Evolutionary conservation across 2,797 vertebrate species (phyloP).

Genomic region (Eremophila alpestris): DNA sequence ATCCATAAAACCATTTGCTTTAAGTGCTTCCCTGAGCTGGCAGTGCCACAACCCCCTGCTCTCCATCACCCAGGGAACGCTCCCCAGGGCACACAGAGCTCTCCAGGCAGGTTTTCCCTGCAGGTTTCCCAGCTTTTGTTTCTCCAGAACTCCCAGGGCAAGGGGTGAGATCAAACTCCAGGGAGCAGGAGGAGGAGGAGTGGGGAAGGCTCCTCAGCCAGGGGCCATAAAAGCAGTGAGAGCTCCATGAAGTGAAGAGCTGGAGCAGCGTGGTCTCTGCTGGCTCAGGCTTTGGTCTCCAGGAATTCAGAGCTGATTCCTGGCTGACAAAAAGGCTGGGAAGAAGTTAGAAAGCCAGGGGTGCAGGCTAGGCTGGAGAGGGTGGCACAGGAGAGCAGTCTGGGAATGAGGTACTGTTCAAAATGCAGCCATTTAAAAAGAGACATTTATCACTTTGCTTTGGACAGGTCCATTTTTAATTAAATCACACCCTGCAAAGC

Average conservation of each 20-base stretch:
- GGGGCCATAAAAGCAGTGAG: background rate
- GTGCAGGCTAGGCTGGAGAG: background rate
- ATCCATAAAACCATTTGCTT: constrained; percentile 12
- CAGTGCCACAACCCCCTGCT: background rate
- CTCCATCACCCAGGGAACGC: background rate
- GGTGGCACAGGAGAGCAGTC: background rate
- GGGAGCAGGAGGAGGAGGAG: background rate
- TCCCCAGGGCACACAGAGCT: background rate
- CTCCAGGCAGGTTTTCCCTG: background rate
- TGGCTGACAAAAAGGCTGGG: background rate
- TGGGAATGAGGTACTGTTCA: background rate
- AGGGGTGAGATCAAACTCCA: background rate
- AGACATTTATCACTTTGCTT: background rate
- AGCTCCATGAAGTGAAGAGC: background rate
- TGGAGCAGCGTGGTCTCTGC: background rate
- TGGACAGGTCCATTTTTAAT: background rate
- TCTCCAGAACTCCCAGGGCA: background rate
- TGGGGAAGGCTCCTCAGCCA: background rate
- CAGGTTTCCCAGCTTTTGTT: background rate
- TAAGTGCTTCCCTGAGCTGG: constrained; percentile 10
- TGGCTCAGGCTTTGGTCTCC: background rate
- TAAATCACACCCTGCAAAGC: background rate
- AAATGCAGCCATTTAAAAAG: background rate
- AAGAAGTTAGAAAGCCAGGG: background rate
- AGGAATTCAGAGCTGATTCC: background rate